These are phyloP conservation scores for Hippocampus mohnikei DNA, from an alignment of 2,113 vertebrate genomes.

Conservation along the genomic window DNA sequence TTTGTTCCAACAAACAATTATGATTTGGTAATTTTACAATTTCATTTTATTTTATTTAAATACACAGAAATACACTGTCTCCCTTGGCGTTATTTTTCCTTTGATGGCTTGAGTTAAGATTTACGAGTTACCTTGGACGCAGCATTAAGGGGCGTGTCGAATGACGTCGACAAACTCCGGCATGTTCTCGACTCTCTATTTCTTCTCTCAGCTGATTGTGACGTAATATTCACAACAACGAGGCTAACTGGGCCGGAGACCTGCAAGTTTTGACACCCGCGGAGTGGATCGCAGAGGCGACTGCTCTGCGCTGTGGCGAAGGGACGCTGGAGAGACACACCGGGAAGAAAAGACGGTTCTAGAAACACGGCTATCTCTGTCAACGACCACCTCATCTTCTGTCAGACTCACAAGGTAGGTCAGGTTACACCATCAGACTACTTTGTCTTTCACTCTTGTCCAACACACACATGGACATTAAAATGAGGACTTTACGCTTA, in stretches of 20 bases:
- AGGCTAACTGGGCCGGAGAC: not conserved
- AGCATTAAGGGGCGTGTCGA: conserved; percentile 33
- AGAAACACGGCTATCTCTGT: not conserved
- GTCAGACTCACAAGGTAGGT: not conserved
- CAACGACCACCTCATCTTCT: not conserved
- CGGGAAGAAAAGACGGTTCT: not conserved
- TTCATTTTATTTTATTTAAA: not conserved
- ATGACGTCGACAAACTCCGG: conserved; percentile 41
- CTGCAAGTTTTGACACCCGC: not conserved
- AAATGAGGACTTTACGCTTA: not conserved
- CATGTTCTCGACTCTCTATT: conserved; percentile 61
- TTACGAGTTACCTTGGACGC: not conserved
- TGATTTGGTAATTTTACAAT: not conserved
- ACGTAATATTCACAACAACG: conserved; percentile 41
- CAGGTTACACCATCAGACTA: not conserved
- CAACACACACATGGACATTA: not conserved
- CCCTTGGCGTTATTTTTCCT: no score
- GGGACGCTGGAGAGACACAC: not conserved
- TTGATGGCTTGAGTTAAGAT: not conserved
- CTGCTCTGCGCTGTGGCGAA: not conserved
- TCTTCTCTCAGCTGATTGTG: conserved; percentile 59
- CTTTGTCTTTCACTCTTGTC: not conserved
- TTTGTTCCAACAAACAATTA: not conserved
- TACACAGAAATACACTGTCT: no score
- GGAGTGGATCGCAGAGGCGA: not conserved